Percentiles rank a stretch among this genome's conserved stretches.
These are phyloP conservation scores for Neopipo cinnamomea DNA, from an alignment of 2,113 vertebrate genomes.

Conservation along the genomic window DNA sequence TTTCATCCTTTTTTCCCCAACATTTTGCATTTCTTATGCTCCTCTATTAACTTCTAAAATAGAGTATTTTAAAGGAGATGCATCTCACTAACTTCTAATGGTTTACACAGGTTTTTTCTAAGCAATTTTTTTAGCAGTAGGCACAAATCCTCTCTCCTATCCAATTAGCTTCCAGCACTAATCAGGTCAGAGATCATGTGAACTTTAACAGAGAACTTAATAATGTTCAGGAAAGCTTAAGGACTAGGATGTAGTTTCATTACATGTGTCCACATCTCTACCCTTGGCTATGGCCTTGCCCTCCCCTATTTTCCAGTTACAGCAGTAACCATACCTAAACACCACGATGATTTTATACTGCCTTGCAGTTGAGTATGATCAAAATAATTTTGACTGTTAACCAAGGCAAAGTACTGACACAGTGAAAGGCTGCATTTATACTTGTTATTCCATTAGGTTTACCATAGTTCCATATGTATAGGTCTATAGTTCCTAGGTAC, in stretches of 20 bases:
- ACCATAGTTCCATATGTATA: not conserved
- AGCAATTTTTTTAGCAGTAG: not conserved
- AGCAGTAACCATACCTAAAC: not conserved
- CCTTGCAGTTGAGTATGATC: not conserved
- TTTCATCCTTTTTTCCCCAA: not conserved
- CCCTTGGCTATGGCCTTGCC: not conserved
- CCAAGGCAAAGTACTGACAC: not conserved
- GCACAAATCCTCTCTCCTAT: not conserved
- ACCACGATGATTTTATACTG: not conserved
- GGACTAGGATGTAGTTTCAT: not conserved
- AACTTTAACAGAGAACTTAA: not conserved
- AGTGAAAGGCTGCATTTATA: not conserved
- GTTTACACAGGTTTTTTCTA: not conserved
- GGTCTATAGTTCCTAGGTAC: not conserved
- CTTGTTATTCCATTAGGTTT: not conserved
- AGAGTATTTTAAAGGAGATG: not conserved
- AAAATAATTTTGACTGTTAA: not conserved
- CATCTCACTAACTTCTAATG: not conserved
- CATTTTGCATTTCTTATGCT: not conserved
- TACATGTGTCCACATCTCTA: not conserved
- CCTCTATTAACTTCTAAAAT: not conserved
- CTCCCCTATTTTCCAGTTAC: not conserved
- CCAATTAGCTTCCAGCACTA: not conserved
- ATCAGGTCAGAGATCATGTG: not conserved
- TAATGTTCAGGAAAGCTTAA: not conserved